phyloP scores from a whole-genome alignment of 2,888 invertebrate genomes.

The Euzetes globulus region DNA sequence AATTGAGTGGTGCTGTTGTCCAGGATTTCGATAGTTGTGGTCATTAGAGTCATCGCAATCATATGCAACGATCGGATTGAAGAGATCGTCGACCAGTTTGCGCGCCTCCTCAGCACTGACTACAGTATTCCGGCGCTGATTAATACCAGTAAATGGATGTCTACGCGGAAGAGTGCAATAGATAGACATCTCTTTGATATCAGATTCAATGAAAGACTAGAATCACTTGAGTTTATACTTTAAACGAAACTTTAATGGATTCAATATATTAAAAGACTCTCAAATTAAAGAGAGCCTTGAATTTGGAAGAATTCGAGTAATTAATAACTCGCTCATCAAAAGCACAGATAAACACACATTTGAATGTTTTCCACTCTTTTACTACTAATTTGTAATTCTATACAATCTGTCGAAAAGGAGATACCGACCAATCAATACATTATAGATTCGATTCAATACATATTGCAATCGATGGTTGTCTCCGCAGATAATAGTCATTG shows the following conservation, averaged over 20 bases:
- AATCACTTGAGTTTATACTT: not conserved
- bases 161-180: conserved; percentile 27
- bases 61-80: conserved; percentile 11
- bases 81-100: conserved; percentile 12
- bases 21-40: not conserved
- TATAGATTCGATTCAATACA: too few species aligned
- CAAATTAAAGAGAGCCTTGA: conserved; percentile 6
- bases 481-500: too few species aligned
- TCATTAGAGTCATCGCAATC: conserved; percentile 18
- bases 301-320: not conserved
- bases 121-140: conserved; percentile 6
- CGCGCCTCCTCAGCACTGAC: conserved; percentile 20
- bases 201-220: not conserved
- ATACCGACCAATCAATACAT: too few species aligned
- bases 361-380: too few species aligned
- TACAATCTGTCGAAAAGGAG: too few species aligned
- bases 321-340: not conserved
- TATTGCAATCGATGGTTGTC: too few species aligned
- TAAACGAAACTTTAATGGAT: not conserved
- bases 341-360: too few species aligned
- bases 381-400: too few species aligned
- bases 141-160: not conserved
- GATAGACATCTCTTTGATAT: not conserved
- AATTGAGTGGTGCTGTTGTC: not conserved
- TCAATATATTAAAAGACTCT: not conserved